Evolutionary conservation across 2,888 invertebrate species (phyloP).

Genomic region (Diarsia mendica): DNA sequence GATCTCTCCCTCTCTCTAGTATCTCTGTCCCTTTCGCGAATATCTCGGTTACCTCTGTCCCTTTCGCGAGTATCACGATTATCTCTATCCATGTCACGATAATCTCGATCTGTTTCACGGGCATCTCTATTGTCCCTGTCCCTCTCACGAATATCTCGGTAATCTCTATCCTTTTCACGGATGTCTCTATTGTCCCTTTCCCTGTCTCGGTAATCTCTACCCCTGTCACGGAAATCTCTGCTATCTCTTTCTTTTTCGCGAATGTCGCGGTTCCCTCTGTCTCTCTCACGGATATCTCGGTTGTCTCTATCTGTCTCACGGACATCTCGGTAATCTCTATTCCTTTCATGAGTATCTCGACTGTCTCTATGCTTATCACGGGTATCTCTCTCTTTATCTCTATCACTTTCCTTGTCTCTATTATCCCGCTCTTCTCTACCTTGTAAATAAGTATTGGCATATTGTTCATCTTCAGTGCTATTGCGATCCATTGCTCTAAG

Average conservation of each 20-base stretch:
- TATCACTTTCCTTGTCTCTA: conserved; percentile 56
- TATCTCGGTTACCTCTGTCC: conserved; percentile 58
- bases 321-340: conserved; percentile 37
- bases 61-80: conserved; percentile 70
- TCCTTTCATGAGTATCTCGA: conserved; percentile 46
- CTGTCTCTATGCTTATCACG: conserved; percentile 40
- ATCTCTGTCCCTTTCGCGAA: conserved; percentile 74
- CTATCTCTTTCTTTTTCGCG: conserved; percentile 40
- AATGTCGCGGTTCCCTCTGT: conserved; percentile 62
- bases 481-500: conserved; percentile 77
- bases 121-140: conserved; percentile 52
- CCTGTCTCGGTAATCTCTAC: conserved; percentile 49
- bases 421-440: conserved; percentile 76
- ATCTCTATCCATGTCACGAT: conserved; percentile 58
- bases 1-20: conserved; percentile 69
- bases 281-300: conserved; percentile 70
- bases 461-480: conserved; percentile 84
- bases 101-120: conserved; percentile 29
- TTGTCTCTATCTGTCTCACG: conserved; percentile 54
- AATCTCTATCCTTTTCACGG: conserved; percentile 74
- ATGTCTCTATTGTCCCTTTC: conserved; percentile 63
- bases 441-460: conserved; percentile 81
- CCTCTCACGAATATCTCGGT: conserved; percentile 51
- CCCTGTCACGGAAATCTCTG: conserved; percentile 48
- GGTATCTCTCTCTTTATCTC: conserved; percentile 54